Evolutionary conservation across 2,797 vertebrate species (phyloP).

Genomic region (Bradypodion pumilum): DNA sequence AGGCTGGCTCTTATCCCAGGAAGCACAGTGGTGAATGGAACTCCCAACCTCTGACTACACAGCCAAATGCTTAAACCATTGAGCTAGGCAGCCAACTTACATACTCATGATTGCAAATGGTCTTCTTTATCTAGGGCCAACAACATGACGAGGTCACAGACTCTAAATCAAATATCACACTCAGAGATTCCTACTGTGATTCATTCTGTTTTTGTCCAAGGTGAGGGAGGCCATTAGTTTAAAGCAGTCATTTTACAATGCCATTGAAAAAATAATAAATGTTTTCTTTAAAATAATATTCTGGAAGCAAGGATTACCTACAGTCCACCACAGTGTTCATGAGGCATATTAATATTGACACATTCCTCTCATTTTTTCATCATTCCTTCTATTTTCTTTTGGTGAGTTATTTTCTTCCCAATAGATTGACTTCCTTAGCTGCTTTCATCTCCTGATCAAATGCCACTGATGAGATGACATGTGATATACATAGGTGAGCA

Average conservation of each 20-base stretch:
- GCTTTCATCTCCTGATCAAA: slow-evolving; percentile 8
- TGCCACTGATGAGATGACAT: not conserved
- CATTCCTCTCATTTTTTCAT: not conserved
- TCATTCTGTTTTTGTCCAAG: not conserved
- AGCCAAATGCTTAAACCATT: no score
- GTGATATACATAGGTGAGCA: not conserved
- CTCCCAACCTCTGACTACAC: no score
- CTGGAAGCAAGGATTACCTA: not conserved
- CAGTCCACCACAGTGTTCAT: not conserved
- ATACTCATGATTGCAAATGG: no score
- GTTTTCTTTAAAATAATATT: not conserved
- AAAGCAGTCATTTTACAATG: slow-evolving; percentile 5
- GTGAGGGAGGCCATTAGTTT: slow-evolving; percentile 5
- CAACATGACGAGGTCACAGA: no score
- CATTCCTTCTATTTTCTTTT: slow-evolving; percentile 19
- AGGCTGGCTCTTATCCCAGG: no score
- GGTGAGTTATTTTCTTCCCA: not conserved
- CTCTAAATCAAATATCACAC: slow-evolving; percentile 1
- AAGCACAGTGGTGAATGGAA: no score
- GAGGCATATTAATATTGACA: not conserved
- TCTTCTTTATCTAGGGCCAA: no score
- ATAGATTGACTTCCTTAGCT: not conserved
- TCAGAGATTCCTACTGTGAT: slow-evolving; percentile 2
- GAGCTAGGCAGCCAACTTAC: no score
- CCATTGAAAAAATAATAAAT: slow-evolving; percentile 25